Evolutionary conservation across 2,113 vertebrate species (phyloP).

Genomic region (Nibea coibor): DNA sequence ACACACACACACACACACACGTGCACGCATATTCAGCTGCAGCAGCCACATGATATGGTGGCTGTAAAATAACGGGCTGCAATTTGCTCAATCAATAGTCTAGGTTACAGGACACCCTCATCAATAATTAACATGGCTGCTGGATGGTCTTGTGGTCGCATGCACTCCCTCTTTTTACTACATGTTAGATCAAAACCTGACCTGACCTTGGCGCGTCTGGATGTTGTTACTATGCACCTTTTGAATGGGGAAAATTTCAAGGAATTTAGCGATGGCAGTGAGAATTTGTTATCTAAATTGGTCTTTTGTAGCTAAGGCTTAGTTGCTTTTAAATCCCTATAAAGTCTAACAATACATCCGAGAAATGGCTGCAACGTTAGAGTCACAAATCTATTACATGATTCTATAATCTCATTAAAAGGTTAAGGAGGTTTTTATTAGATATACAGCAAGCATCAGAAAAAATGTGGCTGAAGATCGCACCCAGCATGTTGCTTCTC

Average conservation of each 20-base stretch:
- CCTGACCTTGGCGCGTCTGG: constrained; percentile 27
- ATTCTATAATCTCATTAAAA: constrained; percentile 8
- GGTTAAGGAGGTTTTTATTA: not conserved
- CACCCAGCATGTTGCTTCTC: not conserved
- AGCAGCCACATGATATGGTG: constrained; percentile 58
- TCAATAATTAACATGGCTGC: constrained; percentile 73
- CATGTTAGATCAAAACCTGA: constrained; percentile 29
- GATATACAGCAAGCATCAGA: constrained; percentile 2
- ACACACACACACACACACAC: constrained; percentile 5
- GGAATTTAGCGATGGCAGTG: not conserved
- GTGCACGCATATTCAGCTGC: constrained; percentile 12
- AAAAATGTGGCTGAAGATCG: not conserved
- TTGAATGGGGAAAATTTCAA: not conserved
- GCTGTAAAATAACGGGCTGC: constrained; percentile 67
- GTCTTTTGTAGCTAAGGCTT: not conserved
- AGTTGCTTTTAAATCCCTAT: not conserved
- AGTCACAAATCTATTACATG: not conserved
- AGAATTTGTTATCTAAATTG: not conserved
- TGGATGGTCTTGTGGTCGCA: constrained; percentile 39
- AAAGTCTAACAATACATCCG: not conserved
- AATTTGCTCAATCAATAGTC: constrained; percentile 75
- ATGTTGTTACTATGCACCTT: not conserved
- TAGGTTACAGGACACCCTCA: constrained; percentile 67
- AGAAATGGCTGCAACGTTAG: not conserved
- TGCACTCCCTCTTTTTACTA: constrained; percentile 1